Percentiles rank a stretch among this genome's conserved stretches.
These are phyloP conservation scores for Pseudolaguvia tuberculata DNA, from an alignment of 2,113 vertebrate genomes.

Conservation along the genomic window DNA sequence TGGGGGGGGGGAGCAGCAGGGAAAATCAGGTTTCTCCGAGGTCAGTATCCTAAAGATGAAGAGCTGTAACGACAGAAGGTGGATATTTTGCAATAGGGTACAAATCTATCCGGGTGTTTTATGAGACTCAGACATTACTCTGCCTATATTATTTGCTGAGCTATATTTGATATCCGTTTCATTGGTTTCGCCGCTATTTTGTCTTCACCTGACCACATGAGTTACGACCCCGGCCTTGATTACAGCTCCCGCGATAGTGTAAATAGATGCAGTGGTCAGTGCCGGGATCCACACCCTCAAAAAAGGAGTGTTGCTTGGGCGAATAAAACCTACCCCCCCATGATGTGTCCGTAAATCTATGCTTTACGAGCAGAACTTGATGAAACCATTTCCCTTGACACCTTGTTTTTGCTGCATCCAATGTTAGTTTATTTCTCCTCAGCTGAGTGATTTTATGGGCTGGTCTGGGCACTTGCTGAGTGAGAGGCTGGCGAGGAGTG, in stretches of 20 bases:
- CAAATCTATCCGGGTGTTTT: slow-evolving; percentile 53
- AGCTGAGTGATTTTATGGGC: slow-evolving; percentile 60
- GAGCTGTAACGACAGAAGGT: not conserved
- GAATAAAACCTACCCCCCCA: slow-evolving; percentile 44
- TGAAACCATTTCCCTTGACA: slow-evolving; percentile 69
- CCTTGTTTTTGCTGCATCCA: slow-evolving; percentile 60
- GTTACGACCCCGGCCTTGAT: slow-evolving; percentile 56
- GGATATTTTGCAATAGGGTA: slow-evolving; percentile 14
- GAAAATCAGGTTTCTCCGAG: slow-evolving; percentile 27
- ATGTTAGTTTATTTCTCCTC: slow-evolving; percentile 66
- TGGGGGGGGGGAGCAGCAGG: not conserved
- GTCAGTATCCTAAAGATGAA: slow-evolving; percentile 15
- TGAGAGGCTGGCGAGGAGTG: slow-evolving; percentile 27
- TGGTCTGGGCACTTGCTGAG: slow-evolving; percentile 58
- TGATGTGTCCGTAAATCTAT: slow-evolving; percentile 63
- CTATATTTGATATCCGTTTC: slow-evolving; percentile 48
- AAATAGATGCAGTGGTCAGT: slow-evolving; percentile 46
- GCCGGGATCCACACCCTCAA: slow-evolving; percentile 33
- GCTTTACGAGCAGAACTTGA: slow-evolving; percentile 68
- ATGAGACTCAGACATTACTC: slow-evolving; percentile 36
- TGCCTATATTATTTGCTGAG: slow-evolving; percentile 44
- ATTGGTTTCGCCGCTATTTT: slow-evolving; percentile 46
- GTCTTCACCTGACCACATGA: slow-evolving; percentile 44
- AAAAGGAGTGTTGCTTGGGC: slow-evolving; percentile 21
- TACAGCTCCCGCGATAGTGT: slow-evolving; percentile 52